Evolutionary conservation across 2,113 vertebrate species (phyloP), one percentile per base, ranked within the genome.

Genomic region (Sphaerodactylus townsendi): DNA sequence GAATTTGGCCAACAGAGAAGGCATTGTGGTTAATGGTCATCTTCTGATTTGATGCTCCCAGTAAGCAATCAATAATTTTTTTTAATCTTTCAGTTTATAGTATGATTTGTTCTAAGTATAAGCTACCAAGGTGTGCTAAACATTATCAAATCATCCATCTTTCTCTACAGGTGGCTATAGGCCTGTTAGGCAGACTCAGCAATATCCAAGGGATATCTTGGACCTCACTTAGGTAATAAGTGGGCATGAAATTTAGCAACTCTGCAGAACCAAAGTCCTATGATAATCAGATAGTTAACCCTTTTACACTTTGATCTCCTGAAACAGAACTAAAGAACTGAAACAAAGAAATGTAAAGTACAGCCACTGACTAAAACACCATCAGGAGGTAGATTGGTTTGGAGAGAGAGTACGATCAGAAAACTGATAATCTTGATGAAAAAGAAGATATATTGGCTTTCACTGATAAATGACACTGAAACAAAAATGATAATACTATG

Each of bases 361-460:
- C 86, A 91, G 87, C 91, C 92, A 88, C 93, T 94, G 92, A 91
- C 90, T 94, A 90, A 90, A n/a, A 92, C 90, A 88, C 89, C 90
- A 92, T 87, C 91, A 93, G 92, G 88, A 93, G 92, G 91, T 92
- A 95, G 91, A 93, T 93, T 94, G 92, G 91, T 92, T 89, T 92
- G 92, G 33, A 91, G 44, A 73, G 17, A 72, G 39, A 50, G 19
- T 7, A 87, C 82, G 92, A 92, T 89, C 92, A 93, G 90, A 93
- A 90, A 93, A 94, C 90, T 93, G 92, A 94, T 93, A 93, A 94
- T 94, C 91, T 88, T 87, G 72, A 87, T 91, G 77, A 91, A 94
- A 94, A 89, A 92, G 69, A 90, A 91, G 68, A 89, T 93, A 90
- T 86, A 88, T 89, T 89, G 91, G 91, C 93, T 94, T 93, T 94